phyloP scores from a whole-genome alignment of 1,140 invertebrate species.

The Phocides pigmalion region DNA sequence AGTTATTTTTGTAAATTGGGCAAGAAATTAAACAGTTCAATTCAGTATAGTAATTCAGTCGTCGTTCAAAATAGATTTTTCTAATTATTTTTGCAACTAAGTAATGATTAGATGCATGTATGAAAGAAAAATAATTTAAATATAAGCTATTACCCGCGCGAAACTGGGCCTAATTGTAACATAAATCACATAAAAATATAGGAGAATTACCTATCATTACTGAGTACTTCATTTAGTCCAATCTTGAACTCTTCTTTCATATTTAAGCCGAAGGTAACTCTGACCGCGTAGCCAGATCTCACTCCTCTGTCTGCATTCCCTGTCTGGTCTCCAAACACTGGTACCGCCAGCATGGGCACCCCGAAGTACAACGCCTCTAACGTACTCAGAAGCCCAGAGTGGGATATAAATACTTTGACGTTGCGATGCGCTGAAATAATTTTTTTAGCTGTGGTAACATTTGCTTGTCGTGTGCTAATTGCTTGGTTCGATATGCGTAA shows the following conservation, averaged over 20 bases:
- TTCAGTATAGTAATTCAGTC: too few species aligned
- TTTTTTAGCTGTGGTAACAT: not conserved
- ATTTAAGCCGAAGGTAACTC: constrained; percentile 34
- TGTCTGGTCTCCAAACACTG: constrained; percentile 85
- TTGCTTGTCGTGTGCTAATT: not conserved
- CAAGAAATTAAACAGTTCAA: too few species aligned
- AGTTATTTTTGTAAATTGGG: too few species aligned
- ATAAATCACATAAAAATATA: too few species aligned
- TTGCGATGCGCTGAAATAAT: constrained; percentile 52
- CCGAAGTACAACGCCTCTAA: constrained; percentile 85
- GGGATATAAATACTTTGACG: constrained; percentile 85
- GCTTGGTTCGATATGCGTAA: not conserved
- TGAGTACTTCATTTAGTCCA: constrained; percentile 44
- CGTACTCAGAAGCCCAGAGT: constrained; percentile 86
- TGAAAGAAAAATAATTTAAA: too few species aligned
- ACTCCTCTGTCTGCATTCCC: constrained; percentile 41
- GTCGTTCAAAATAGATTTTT: too few species aligned
- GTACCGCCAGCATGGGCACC: constrained; percentile 86
- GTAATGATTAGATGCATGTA: too few species aligned
- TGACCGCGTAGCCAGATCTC: constrained; percentile 38
- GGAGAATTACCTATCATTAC: constrained; percentile 40
- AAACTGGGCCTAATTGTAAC: too few species aligned
- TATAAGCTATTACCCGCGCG: too few species aligned
- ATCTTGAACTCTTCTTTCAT: constrained; percentile 38
- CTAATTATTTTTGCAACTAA: too few species aligned